Conservation (phyloP, 2,797 vertebrate species). For the Pitangus sulphuratus region DNA sequence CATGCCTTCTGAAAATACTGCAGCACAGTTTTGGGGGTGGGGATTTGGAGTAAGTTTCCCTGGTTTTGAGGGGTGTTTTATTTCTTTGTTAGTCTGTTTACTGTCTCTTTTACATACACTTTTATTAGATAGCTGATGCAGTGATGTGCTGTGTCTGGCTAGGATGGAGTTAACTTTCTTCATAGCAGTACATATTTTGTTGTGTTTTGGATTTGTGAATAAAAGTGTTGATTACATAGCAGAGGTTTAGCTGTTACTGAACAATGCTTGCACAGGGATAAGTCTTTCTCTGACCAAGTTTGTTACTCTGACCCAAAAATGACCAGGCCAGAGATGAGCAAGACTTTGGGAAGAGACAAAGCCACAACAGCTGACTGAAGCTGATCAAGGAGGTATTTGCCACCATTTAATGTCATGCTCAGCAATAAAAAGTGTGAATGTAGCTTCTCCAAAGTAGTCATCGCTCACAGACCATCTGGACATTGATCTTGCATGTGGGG, state of each 20-base stretch:
- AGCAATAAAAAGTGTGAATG: neutral
- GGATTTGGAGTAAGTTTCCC: neutral
- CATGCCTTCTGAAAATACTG: neutral
- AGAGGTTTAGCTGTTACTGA: neutral
- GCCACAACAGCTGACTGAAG: neutral
- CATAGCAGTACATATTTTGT: neutral
- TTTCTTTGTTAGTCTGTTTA: neutral
- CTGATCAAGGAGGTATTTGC: neutral
- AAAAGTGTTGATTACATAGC: neutral
- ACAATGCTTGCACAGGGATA: neutral
- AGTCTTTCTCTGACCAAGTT: neutral
- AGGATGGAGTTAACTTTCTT: neutral
- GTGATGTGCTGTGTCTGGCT: neutral
- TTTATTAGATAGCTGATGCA: neutral
- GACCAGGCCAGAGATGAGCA: neutral
- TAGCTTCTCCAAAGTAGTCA: neutral
- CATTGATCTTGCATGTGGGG: neutral
- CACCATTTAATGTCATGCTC: fast-evolving
- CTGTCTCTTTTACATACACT: neutral
- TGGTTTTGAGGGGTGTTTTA: neutral
- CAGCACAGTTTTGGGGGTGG: neutral
- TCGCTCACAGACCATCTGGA: neutral
- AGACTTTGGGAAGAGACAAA: neutral
- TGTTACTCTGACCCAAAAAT: neutral
- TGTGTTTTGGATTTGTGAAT: neutral